Evolutionary conservation across 1,140 invertebrate genomes (phyloP), one percentile per base, ranked within the genome.

Genomic region (Drosophila cardini): DNA sequence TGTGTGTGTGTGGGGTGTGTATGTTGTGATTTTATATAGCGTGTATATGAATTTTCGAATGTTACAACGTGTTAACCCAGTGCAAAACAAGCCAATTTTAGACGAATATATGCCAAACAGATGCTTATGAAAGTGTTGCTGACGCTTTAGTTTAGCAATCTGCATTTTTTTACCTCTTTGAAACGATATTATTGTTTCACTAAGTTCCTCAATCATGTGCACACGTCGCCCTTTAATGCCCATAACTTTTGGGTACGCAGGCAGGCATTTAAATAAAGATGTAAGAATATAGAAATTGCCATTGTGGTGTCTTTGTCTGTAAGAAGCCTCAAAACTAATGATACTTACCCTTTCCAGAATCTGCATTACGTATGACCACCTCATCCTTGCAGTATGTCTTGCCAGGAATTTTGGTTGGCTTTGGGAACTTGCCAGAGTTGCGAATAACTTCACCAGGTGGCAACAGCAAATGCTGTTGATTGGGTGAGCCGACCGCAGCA

Each of bases 181-280:
- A 95, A 99, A 98, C 92, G 97, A 98, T 94, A 99, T 98, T 93
- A 98, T 97, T 89, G 97, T 98, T 94, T 98, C 97, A 94, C 97
- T 98, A 93, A 98, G 95, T 94, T 98, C 97, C 95, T 99, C 98
- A 93, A 99, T 98, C 96, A 98, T 97, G 94, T 98, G 97, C 93
- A 98, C 97, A 92, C 98, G 94, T 91, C 97, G 95, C 92, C 98
- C 98, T 94, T 98, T 98, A 95, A 99, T 98, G 94, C 98, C 98
- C 98, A 99, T 99, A 94, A 99, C 97, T 98, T 43, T 36, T 38
- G 42, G 36, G 36, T n/a, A 9, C 21, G 38, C 18, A 30, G 26
- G 43, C 53, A 65, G 13, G 21, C 46, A 52, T 46, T 21, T 50
- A n/a, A 53, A 50, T 26, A 26, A 62, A 71, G 9, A 60, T 52